Evolutionary conservation across 2,113 vertebrate genomes (phyloP).

Genomic region (Shinisaurus crocodilurus): DNA sequence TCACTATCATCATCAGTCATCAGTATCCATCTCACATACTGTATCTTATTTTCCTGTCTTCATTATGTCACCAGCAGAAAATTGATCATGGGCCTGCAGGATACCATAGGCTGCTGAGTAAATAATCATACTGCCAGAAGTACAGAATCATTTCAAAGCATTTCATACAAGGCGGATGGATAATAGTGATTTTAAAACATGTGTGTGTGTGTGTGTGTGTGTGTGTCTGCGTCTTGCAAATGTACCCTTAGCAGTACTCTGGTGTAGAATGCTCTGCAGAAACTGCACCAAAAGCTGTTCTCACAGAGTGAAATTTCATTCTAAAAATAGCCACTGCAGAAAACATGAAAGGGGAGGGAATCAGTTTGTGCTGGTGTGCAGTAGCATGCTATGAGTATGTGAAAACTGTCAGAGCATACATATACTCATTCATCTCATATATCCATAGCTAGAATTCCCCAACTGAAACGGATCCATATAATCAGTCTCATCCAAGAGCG

Average conservation of each 20-base stretch:
- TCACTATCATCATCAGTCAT: neutral
- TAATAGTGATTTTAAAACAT: conserved; percentile 19
- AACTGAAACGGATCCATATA: too few species aligned
- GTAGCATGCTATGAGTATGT: neutral
- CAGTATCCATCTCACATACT: neutral
- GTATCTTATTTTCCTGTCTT: neutral
- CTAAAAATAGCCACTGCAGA: conserved; percentile 20
- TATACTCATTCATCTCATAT: neutral
- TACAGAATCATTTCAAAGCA: neutral
- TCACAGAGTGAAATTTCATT: conserved; percentile 42
- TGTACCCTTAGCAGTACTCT: conserved; percentile 12
- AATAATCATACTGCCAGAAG: conserved; percentile 26
- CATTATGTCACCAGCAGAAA: conserved; percentile 7
- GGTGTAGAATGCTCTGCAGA: neutral
- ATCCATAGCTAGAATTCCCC: neutral
- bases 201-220: neutral
- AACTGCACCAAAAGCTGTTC: conserved; percentile 20
- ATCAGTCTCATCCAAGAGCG: too few species aligned
- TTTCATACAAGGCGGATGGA: conserved; percentile 15
- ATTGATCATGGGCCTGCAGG: neutral
- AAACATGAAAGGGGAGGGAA: neutral
- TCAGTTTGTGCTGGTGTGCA: conserved; percentile 11
- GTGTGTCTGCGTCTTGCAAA: neutral
- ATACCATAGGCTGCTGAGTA: neutral
- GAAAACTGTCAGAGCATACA: neutral